Percentiles rank a stretch among this genome's conserved stretches.
These are phyloP conservation scores for Ammodytes marinus DNA, from an alignment of 2,113 vertebrate species.

Conservation along the genomic window DNA sequence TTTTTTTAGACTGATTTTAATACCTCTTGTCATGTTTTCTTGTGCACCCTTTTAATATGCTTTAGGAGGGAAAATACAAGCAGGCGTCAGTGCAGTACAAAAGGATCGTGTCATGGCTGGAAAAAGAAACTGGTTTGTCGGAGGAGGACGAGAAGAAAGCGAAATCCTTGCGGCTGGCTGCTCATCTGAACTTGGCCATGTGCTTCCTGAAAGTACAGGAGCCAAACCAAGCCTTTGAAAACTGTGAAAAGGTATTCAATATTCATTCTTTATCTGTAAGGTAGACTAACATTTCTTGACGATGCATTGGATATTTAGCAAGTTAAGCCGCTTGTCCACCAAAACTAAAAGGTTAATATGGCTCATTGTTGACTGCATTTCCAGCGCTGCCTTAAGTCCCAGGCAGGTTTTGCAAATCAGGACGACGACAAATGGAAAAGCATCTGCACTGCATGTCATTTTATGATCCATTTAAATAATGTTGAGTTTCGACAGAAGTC, in stretches of 20 bases:
- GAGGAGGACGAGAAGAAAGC: conserved; percentile 87
- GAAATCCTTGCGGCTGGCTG: conserved; percentile 90
- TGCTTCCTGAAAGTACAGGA: conserved; percentile 95
- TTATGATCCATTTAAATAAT: too few relatives aligned
- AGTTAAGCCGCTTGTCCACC: not conserved
- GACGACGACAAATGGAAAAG: too few relatives aligned
- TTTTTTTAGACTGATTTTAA: not conserved
- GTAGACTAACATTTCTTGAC: not conserved
- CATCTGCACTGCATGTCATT: too few relatives aligned
- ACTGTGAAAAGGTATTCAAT: conserved; percentile 93
- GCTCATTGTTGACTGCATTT: too few relatives aligned
- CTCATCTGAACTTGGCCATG: conserved; percentile 96
- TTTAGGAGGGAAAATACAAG: conserved; percentile 93
- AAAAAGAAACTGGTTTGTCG: conserved; percentile 89
- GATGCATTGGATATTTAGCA: not conserved
- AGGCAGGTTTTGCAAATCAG: too few relatives aligned
- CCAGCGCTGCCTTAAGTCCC: too few relatives aligned
- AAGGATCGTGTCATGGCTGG: conserved; percentile 96
- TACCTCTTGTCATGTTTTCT: conserved; percentile 8
- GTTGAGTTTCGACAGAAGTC: too few relatives aligned
- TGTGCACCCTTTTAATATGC: conserved; percentile 8
- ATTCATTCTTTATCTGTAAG: not conserved
- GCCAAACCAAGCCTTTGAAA: conserved; percentile 90
- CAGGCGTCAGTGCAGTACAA: conserved; percentile 94
- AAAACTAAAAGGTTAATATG: too few relatives aligned